phyloP scores from a whole-genome alignment of 1,140 invertebrate species.

The Eupeodes corollae region DNA sequence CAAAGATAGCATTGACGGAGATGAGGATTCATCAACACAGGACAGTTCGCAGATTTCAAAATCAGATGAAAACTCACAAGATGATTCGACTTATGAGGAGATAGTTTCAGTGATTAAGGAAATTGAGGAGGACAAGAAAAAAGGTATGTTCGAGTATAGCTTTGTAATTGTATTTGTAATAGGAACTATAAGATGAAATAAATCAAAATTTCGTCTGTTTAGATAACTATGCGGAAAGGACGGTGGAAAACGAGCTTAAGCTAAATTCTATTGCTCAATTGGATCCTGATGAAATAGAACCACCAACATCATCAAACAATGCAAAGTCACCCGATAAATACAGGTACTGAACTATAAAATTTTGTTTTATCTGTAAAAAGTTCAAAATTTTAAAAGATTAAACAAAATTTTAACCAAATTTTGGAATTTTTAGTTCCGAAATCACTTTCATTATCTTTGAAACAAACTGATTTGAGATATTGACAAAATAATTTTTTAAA shows the following conservation, averaged over 20 bases:
- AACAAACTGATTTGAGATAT: too few relatives aligned
- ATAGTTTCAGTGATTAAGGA: conserved; percentile 37
- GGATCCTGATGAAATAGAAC: too few relatives aligned
- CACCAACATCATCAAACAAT: background rate
- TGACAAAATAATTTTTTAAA: too few relatives aligned
- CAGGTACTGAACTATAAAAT: background rate
- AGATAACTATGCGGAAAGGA: background rate
- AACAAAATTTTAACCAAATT: too few relatives aligned
- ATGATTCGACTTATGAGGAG: conserved; percentile 31
- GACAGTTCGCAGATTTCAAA: conserved; percentile 23
- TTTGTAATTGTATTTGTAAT: background rate
- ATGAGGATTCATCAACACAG: conserved; percentile 9
- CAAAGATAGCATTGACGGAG: conserved; percentile 8
- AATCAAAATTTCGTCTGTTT: background rate
- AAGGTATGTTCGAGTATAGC: conserved; percentile 11
- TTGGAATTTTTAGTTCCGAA: too few relatives aligned
- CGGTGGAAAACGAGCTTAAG: background rate
- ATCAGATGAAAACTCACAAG: conserved; percentile 26
- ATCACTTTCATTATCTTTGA: too few relatives aligned
- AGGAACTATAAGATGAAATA: background rate
- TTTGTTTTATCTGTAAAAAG: background rate
- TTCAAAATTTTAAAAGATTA: too few relatives aligned
- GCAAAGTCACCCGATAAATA: background rate
- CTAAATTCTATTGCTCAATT: too few relatives aligned
- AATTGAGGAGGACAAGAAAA: conserved; percentile 34